A percentile compares a stretch with the other conserved stretches of the same genome.
Evolutionary conservation across 2,113 vertebrate species (phyloP).

Genomic region (Vanacampus margaritifer): DNA sequence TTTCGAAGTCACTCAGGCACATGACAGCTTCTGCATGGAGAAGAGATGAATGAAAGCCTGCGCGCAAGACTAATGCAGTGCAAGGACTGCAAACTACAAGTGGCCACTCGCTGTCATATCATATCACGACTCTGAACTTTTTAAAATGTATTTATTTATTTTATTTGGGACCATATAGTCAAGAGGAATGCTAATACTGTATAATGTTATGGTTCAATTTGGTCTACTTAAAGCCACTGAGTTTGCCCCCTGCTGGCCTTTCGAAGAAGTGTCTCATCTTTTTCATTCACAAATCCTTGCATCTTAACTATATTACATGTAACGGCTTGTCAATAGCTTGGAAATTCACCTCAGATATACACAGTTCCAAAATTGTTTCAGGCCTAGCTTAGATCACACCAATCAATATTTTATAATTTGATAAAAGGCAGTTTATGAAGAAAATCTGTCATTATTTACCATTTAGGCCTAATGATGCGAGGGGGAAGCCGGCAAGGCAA

Average conservation of each 20-base stretch:
- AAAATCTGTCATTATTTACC: too few relatives aligned
- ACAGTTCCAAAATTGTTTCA: too few relatives aligned
- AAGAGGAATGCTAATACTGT: neutral
- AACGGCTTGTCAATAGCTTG: too few relatives aligned
- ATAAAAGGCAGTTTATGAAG: too few relatives aligned
- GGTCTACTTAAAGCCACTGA: neutral
- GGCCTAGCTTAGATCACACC: too few relatives aligned
- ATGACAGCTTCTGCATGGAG: conserved; percentile 10
- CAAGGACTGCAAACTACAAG: neutral
- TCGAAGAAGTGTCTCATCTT: neutral
- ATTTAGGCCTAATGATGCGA: too few relatives aligned
- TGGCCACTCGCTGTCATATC: too few relatives aligned
- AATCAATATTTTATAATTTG: too few relatives aligned
- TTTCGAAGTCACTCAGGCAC: conserved; percentile 22
- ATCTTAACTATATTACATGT: neutral
- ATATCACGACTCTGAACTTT: too few relatives aligned
- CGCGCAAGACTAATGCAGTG: neutral
- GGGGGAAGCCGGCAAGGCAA: neutral
- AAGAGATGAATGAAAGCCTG: neutral
- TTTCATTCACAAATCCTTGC: neutral
- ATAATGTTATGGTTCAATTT: neutral
- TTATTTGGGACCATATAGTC: too few relatives aligned
- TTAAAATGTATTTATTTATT: too few relatives aligned
- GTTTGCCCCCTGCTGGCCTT: neutral
- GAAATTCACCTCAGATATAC: too few relatives aligned